Evolutionary conservation across 2,888 invertebrate genomes (phyloP), one percentile per base, ranked within the genome.

Genomic region (Schizaphis graminum): DNA sequence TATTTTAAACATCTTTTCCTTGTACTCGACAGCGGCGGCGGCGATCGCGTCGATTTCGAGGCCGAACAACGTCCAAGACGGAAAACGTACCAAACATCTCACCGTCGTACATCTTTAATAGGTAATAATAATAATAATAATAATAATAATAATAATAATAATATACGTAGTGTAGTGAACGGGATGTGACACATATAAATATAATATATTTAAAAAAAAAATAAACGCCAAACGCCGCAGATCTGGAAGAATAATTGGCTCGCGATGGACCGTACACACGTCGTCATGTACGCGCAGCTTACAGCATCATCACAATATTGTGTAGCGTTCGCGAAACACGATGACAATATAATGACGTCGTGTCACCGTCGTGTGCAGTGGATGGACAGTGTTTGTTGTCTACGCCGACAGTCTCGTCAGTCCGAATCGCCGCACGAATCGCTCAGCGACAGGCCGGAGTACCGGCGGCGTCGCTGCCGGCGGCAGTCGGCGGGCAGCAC

Each of bases 391-490:
- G 1, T 3, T 1, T 41, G 41, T 41, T 5, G 49, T 49, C 8
- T 13, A 4, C 24, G n/a, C 13, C 13, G 13, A n/a, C n/a, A 7
- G 16, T 5, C 67, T 0, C 56, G 24, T 93, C 90, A 93, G 77
- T 93, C 93, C 56, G 93, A 93, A 61, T 93, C 95, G 0, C 94
- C 95, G 67, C 95, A 95, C 24, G 95, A 95, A 89, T 95, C 95
- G 89, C 95, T 95, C 87, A 95, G 91, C 35, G 95, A 95, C 84
- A 95, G 90, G 61, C 94, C 77, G 89, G 89, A 91, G 67, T 53
- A 88, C 8, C 86, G 93, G 35, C 89, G 85, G 91, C 85, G 44
- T 0, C 87, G 47, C 21, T 92, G 92, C 28, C 87, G 88, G 44
- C 56, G 91, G 67, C 56, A 91, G 77, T 89, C 89, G 57, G 77